These are phyloP conservation scores for Athetis lepigone DNA, from an alignment of 2,888 invertebrate species.

Conservation along the genomic window DNA sequence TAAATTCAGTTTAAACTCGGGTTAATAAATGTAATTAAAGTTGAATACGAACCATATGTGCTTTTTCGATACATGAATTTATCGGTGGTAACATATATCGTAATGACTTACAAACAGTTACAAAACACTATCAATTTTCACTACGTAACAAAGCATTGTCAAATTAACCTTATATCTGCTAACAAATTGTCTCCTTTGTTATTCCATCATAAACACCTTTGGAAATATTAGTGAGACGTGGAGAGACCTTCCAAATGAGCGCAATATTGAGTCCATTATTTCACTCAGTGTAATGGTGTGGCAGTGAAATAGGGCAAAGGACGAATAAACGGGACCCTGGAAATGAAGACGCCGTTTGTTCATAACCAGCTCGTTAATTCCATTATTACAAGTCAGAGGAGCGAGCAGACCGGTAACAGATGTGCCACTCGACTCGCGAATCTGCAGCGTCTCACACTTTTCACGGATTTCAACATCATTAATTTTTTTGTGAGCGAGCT, in stretches of 20 bases:
- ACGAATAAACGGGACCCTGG: slow-evolving; percentile 85
- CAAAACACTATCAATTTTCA: slow-evolving; percentile 10
- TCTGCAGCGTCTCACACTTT: slow-evolving; percentile 71
- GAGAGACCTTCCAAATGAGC: slow-evolving; percentile 79
- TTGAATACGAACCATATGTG: slow-evolving; percentile 59
- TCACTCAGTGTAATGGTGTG: slow-evolving; percentile 87
- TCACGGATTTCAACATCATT: slow-evolving; percentile 73
- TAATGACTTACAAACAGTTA: slow-evolving; percentile 15
- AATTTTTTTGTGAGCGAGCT: slow-evolving; percentile 67
- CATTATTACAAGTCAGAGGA: slow-evolving; percentile 89
- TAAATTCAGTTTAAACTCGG: slow-evolving; percentile 77
- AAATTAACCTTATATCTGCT: slow-evolving; percentile 26
- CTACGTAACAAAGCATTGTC: neutral
- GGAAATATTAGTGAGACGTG: slow-evolving; percentile 79
- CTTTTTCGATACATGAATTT: slow-evolving; percentile 36
- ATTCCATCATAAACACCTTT: slow-evolving; percentile 79
- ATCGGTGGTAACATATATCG: slow-evolving; percentile 29
- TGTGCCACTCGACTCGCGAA: slow-evolving; percentile 84
- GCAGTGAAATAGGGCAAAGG: slow-evolving; percentile 88
- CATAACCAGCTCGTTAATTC: slow-evolving; percentile 90
- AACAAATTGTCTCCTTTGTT: slow-evolving; percentile 66
- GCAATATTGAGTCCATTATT: slow-evolving; percentile 86
- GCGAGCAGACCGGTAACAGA: slow-evolving; percentile 87
- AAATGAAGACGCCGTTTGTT: slow-evolving; percentile 90
- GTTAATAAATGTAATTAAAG: slow-evolving; percentile 79